Conservation (phyloP, 2,888 invertebrate genomes). For the Lepeophtheirus nordmannii region DNA sequence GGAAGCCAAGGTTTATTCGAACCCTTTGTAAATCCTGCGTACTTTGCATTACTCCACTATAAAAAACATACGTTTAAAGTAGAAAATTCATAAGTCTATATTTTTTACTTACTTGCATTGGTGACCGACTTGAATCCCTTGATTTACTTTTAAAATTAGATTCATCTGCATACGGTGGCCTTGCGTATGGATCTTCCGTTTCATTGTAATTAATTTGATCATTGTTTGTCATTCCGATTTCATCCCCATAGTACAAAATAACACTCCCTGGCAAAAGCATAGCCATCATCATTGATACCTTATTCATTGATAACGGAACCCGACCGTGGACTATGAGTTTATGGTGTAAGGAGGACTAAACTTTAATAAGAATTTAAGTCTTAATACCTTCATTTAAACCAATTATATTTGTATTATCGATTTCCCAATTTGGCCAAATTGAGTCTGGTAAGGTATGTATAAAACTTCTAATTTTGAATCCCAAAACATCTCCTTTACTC, state of each 20-base stretch:
- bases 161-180: not conserved
- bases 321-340: not conserved
- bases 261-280: constrained; percentile 14
- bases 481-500: not conserved
- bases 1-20: constrained; percentile 16
- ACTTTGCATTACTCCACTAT: not conserved
- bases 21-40: constrained; percentile 11
- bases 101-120: constrained; percentile 19
- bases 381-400: not conserved
- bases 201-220: not conserved
- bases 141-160: not conserved
- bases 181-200: constrained; percentile 7
- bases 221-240: constrained; percentile 17
- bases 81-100: not conserved
- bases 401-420: constrained; percentile 8
- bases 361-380: not conserved
- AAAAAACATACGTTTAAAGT: not conserved
- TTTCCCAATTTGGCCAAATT: constrained; percentile 16
- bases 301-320: not conserved
- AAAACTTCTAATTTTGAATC: not conserved
- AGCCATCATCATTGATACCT: constrained; percentile 9
- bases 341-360: not conserved
- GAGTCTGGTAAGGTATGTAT: not conserved
- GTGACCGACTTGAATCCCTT: constrained; percentile 12
- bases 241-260: constrained; percentile 20